Base-by-base conservation (phyloP, 2,888 invertebrate species). In the Drosophila dives region DNA sequence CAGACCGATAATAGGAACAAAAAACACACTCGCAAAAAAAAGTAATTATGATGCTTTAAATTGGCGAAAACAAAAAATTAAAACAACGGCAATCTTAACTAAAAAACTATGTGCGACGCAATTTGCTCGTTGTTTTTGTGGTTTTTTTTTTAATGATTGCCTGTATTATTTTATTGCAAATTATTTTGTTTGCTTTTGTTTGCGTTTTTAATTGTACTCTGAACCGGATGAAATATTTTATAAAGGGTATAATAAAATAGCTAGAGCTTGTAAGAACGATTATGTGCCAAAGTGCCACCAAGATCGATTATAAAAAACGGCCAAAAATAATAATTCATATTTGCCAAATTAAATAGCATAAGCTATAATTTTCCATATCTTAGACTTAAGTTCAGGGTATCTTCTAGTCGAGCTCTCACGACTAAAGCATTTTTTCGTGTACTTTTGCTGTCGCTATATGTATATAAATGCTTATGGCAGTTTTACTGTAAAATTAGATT, bases 111-210 rank as follows among this genome's bases (percentile, higher is more conserved):
- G 33, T 11, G 59, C 56, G 56, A 36, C 63, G 72, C 50, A 64
- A 58, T 72, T 83, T 84, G 64, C 79, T 66, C 69, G 32, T 65
- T 73, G 64, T 68, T 56, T 49, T 60, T 64, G 54, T 50, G 65
- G 50, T 40, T 38, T 70, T 61, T 82, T 23, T 74, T 77, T 65
- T 61, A 71, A 60, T 82, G 71, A 84, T 81, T 88, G 70, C 69
- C 70, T 69, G 77, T 81, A 85, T 85, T 86, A 83, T 78, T 78
- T 78, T 81, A 80, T 80, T 62, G 70, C 56, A 72, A 67, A 72
- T 64, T 66, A 54, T 54, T 64, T 71, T 11, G 36, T 58, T 23
- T 62, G 61, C 72, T 42, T 45, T 54, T 38, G 26, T 29, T 29
- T 29, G 29, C 5, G 29, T 29, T 29, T 29, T 29, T 29, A 29